Conservation (phyloP, 2,888 invertebrate species). For the Himalopsyche japonica region DNA sequence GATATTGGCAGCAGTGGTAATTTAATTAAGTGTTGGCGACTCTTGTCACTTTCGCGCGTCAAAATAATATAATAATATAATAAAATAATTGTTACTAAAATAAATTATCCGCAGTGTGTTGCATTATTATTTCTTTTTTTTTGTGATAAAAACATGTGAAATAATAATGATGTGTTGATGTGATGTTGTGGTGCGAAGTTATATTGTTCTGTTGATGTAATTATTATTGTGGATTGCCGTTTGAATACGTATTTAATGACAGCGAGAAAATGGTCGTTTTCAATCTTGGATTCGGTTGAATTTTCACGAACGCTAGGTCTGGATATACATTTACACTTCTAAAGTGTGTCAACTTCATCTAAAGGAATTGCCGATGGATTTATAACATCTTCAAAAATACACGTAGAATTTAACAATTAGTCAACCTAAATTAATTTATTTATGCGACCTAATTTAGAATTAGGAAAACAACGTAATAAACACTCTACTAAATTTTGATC, state of each 20-base stretch:
- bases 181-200: neutral
- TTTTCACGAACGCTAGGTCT: slow-evolving; percentile 12
- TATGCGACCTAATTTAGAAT: neutral
- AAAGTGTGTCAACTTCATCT: neutral
- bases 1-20: slow-evolving; percentile 17
- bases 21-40: slow-evolving; percentile 4
- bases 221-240: slow-evolving; percentile 18
- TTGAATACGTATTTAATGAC: slow-evolving; percentile 25
- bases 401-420: neutral
- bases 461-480: too few species aligned
- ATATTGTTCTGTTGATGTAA: slow-evolving; percentile 36
- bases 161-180: slow-evolving; percentile 5
- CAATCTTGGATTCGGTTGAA: neutral
- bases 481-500: too few species aligned
- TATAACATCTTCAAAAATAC: neutral
- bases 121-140: neutral
- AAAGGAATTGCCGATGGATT: slow-evolving; percentile 12
- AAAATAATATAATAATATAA: neutral
- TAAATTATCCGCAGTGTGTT: neutral
- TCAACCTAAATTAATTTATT: neutral
- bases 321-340: neutral
- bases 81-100: neutral
- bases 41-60: neutral
- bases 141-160: neutral
- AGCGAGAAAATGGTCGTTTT: neutral